Base-by-base conservation (phyloP, 1,140 invertebrate genomes). In the Pygmarrhopalites habei region DNA sequence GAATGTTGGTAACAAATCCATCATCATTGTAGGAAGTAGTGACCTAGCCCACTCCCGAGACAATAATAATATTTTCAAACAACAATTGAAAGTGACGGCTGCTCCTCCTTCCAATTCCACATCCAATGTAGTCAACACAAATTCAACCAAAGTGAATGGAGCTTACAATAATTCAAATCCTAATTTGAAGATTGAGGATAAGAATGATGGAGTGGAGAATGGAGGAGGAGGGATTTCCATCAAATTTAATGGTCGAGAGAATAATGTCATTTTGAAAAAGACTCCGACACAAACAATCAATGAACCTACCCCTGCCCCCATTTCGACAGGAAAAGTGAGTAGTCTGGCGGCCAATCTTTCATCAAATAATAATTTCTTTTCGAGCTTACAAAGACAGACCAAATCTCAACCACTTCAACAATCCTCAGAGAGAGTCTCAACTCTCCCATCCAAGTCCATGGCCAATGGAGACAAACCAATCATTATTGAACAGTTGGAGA, bases 1-100 rank as follows among this genome's bases (percentile, higher is more conserved):
- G 41, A 70, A 60, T 52, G 62, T 62, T 7, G 68, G 62, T 17
- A 70, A 70, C 30, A 66, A 67, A 47, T 55, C 68, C 2, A 70
- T 70, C n/a, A 70, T 70, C 19, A 65, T 67, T 44, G 65, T 70
- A 5, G 55, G 62, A 23, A 58, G 51, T 58, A 39, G 26, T 12
- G 35, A 58, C 1, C n/a, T n/a, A n/a, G n/a, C n/a, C n/a, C n/a
- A n/a, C n/a, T 55, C 7, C 19, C 12, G 14, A 23, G 49, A 52
- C n/a, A 26, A 51, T 23, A 58, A 29, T 3, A 58, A 29, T 58
- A 58, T 21, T 46, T 52, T 55, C 25, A 62, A 52, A 28, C 65
- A 67, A 25, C 53, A 67, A 32, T 44, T 67, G 26, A 62, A 56
- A 57, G 57, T 67, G 1, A 65, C 43, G 21, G 46, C 30, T 28